Percentiles rank a stretch among this genome's conserved stretches.
phyloP scores from a whole-genome alignment of 92 coral and sea anemone genomes.

The Porites cylindrica region DNA sequence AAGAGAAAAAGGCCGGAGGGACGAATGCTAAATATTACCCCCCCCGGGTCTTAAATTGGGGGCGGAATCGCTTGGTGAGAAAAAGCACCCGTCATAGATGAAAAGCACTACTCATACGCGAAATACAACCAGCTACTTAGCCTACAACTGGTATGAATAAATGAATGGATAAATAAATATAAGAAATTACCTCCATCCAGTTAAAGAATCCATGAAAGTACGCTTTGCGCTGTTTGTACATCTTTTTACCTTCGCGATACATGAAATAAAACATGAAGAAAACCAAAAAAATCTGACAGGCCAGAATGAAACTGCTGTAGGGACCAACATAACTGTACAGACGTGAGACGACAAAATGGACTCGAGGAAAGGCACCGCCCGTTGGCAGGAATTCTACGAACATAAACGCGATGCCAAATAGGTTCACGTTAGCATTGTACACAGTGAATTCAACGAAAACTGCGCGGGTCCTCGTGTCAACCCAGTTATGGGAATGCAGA shows the following conservation, averaged over 20 bases:
- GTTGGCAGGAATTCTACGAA: slow-evolving; percentile 92
- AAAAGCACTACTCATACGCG: no score
- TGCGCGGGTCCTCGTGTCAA: slow-evolving; percentile 75
- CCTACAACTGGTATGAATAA: not conserved
- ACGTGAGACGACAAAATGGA: slow-evolving; percentile 73
- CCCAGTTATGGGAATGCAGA: slow-evolving; percentile 89
- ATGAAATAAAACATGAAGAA: slow-evolving; percentile 87
- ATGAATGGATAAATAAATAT: not conserved
- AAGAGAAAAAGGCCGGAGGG: no score
- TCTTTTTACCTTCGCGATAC: slow-evolving; percentile 83
- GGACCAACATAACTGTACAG: slow-evolving; percentile 86
- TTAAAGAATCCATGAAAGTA: slow-evolving; percentile 95
- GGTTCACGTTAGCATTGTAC: slow-evolving; percentile 87
- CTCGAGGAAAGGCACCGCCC: slow-evolving; percentile 85
- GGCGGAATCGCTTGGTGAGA: no score
- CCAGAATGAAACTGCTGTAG: slow-evolving; percentile 63
- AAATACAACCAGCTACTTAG: no score
- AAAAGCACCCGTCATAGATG: no score
- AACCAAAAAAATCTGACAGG: slow-evolving; percentile 72
- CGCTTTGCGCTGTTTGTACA: slow-evolving; percentile 73
- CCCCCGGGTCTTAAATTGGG: no score
- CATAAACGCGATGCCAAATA: slow-evolving; percentile 87
- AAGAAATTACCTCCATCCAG: slow-evolving; percentile 78
- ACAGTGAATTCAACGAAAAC: slow-evolving; percentile 90
- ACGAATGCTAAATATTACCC: no score